These are phyloP conservation scores for Amblyopsis hoosieri DNA, from an alignment of 2,797 vertebrate species.

Conservation along the genomic window DNA sequence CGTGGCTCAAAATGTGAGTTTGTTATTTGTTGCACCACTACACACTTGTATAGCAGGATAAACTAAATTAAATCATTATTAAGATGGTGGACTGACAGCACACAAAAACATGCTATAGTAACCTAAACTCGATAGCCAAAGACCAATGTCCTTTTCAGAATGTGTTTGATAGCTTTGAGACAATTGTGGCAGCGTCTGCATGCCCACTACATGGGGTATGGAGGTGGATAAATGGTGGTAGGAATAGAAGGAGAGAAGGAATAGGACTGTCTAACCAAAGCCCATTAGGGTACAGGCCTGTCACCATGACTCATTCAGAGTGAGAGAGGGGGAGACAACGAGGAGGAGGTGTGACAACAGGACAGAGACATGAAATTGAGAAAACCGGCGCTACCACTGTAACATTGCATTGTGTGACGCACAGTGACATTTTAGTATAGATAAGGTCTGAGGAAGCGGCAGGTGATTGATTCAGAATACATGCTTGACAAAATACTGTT, in stretches of 20 bases:
- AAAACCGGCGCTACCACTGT: no score
- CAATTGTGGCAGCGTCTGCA: neutral
- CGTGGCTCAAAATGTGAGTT: no score
- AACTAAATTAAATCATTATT: neutral
- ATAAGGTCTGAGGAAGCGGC: no score
- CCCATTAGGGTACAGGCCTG: constrained; percentile 33
- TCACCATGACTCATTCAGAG: constrained; percentile 38
- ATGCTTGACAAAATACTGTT: no score
- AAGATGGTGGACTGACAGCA: neutral
- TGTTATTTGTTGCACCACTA: no score
- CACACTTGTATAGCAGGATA: no score
- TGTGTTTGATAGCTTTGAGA: neutral
- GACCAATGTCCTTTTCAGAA: neutral
- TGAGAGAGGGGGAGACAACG: constrained; percentile 5
- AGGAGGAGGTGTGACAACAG: constrained; percentile 36
- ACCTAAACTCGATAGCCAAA: neutral
- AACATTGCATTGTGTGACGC: no score
- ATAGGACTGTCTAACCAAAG: constrained; percentile 37
- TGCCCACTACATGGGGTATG: constrained; percentile 8
- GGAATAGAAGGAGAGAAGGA: constrained; percentile 5
- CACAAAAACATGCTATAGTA: neutral
- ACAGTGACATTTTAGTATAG: no score
- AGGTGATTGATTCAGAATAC: no score
- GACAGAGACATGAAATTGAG: neutral
- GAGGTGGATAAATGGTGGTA: constrained; percentile 2